Base-by-base conservation (phyloP, 2,888 invertebrate species). In the Abrostola tripartita region DNA sequence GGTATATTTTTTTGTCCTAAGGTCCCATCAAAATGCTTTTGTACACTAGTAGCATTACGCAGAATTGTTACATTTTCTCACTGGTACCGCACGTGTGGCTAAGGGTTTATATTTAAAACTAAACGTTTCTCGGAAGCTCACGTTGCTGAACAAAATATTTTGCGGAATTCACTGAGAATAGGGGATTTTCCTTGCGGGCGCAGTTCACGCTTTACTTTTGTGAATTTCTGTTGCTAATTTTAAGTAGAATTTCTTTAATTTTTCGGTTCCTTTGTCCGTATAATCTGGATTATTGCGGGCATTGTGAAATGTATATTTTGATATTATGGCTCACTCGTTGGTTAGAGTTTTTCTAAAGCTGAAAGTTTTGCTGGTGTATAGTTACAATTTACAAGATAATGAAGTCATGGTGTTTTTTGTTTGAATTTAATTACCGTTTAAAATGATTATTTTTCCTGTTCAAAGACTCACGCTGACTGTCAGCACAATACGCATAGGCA, bases 81-180 rank as follows among this genome's bases (percentile, higher is more conserved):
- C 24, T 42, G 71, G 44, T 44, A 37, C 24, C 47, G 71, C 73
- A 68, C 73, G 68, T 79, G 68, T 76, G 79, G 42, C 49, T 47
- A 44, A 35, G 68, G 65, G 68, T 76, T 79, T 72, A 76, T 64
- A 64, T 42, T 72, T 68, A 60, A 77, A 76, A 68, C 63, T 63
- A 76, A 76, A 76, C 54, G 68, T 52, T 72, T 76, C 65, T 67
- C 62, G 62, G 68, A 68, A 65, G 76, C 61, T 68, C 68, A 76
- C 68, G 68, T 68, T 76, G 63, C 52, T 40, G 65, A 72, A 68
- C 79, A 72, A 72, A 76, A 72, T 79, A 52, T 67, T 71, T 64
- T 62, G 65, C 68, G 65, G 61, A 65, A 72, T 79, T 54, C 53
- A 37, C 54, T 41, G 59, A 58, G 56, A 61, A 50, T 49, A 52